phyloP scores from a whole-genome alignment of 2,888 invertebrate species.

The Tetramorium bicarinatum region DNA sequence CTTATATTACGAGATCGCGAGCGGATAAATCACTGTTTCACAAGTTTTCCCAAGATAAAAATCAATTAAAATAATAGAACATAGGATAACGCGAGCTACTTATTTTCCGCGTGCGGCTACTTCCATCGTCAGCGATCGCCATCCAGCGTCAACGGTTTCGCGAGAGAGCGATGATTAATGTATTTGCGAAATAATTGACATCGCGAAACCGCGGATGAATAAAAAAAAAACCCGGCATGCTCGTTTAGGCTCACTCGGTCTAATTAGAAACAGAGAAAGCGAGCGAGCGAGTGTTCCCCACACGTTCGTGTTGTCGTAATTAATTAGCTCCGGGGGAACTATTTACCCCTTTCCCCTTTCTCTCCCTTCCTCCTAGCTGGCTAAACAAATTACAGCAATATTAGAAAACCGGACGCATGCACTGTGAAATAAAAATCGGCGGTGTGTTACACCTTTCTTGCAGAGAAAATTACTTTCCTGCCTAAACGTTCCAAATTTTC shows the following conservation, averaged over 20 bases:
- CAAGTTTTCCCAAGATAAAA: neutral
- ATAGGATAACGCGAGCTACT: neutral
- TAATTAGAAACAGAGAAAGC: slow-evolving; percentile 62
- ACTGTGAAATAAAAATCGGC: neutral
- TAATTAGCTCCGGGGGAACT: slow-evolving; percentile 70
- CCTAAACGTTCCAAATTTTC: slow-evolving; percentile 7
- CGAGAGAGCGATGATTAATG: slow-evolving; percentile 67
- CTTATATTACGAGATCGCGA: neutral
- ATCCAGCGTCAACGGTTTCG: slow-evolving; percentile 48
- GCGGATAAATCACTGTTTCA: slow-evolving; percentile 12
- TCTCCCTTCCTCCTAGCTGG: neutral
- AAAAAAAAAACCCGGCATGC: slow-evolving; percentile 54
- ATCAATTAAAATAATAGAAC: slow-evolving; percentile 19
- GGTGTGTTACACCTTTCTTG: slow-evolving; percentile 15
- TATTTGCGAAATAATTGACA: slow-evolving; percentile 71
- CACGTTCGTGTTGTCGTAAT: slow-evolving; percentile 61
- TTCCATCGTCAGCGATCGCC: neutral
- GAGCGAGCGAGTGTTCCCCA: slow-evolving; percentile 34
- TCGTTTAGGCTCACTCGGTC: slow-evolving; percentile 28
- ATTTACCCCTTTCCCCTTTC: slow-evolving; percentile 27
- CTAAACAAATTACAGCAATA: slow-evolving; percentile 48
- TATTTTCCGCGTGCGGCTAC: neutral
- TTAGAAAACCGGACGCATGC: slow-evolving; percentile 37
- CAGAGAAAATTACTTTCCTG: slow-evolving; percentile 27
- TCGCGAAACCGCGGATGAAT: slow-evolving; percentile 48